Evolutionary conservation across 2,888 invertebrate genomes (phyloP).

Genomic region (Escarpia spicata): DNA sequence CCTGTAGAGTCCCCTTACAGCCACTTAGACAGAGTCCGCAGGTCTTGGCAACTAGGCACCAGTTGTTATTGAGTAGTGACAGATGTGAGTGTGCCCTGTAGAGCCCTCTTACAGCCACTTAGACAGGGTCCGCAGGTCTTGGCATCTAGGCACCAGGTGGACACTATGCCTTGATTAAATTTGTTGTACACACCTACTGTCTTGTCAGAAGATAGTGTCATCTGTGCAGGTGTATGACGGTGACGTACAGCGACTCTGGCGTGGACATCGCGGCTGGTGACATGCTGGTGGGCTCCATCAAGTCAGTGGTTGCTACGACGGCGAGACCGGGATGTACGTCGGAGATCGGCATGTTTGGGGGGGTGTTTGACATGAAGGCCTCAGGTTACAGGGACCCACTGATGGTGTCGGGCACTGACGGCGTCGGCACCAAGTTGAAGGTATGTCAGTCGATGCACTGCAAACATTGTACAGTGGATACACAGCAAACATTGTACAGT

Average conservation of each 20-base stretch:
- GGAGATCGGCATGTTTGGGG: constrained; percentile 89
- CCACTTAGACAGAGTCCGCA: too few species aligned
- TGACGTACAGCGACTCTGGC: constrained; percentile 86
- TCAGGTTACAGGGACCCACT: constrained; percentile 73
- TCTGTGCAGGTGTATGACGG: constrained; percentile 22
- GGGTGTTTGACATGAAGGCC: constrained; percentile 78
- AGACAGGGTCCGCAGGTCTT: too few species aligned
- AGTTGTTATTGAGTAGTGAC: background rate
- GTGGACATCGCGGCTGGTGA: constrained; percentile 95
- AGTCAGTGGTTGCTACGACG: constrained; percentile 83
- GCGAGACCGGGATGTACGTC: constrained; percentile 82
- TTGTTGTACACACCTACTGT: background rate
- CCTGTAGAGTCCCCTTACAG: too few species aligned
- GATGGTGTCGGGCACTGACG: constrained; percentile 93
- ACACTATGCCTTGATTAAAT: too few species aligned
- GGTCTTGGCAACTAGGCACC: background rate
- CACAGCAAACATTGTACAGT: too few species aligned
- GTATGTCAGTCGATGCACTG: constrained; percentile 65
- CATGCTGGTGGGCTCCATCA: constrained; percentile 82
- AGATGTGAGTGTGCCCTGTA: too few species aligned
- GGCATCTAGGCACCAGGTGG: too few species aligned
- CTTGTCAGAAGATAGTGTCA: background rate
- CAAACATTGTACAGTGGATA: too few species aligned
- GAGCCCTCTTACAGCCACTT: too few species aligned
- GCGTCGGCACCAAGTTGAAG: constrained; percentile 96